Evolutionary conservation across 2,888 invertebrate genomes (phyloP).

Genomic region (Eupeodes luniger): DNA sequence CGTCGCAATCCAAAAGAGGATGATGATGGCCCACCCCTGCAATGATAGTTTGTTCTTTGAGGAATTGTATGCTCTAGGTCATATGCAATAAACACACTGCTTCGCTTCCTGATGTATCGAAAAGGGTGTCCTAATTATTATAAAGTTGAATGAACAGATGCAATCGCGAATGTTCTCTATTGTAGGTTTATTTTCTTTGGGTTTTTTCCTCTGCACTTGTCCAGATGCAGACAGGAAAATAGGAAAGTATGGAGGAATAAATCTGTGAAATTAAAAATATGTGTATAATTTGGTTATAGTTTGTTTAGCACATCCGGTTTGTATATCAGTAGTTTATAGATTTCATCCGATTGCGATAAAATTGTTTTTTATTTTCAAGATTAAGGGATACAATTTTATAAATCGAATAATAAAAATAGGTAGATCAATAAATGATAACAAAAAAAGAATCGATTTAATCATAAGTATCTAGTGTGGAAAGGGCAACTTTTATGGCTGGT

Average conservation of each 20-base stretch:
- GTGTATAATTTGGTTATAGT: slow-evolving; percentile 20
- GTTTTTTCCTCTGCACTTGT: slow-evolving; percentile 60
- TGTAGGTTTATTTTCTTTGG: slow-evolving; percentile 22
- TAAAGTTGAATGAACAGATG: slow-evolving; percentile 69
- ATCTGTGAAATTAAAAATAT: slow-evolving; percentile 42
- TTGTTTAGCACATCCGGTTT: slow-evolving; percentile 63
- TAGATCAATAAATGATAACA: neutral
- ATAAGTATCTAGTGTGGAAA: neutral
- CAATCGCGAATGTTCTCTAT: slow-evolving; percentile 40
- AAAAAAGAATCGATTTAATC: neutral
- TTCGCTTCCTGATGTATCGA: slow-evolving; percentile 21
- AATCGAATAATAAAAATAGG: neutral
- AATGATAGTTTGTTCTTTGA: slow-evolving; percentile 11
- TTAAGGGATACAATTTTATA: neutral
- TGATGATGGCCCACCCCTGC: slow-evolving; percentile 1
- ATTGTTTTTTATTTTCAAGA: neutral
- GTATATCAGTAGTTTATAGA: slow-evolving; percentile 8
- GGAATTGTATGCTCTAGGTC: slow-evolving; percentile 51
- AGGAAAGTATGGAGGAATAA: neutral
- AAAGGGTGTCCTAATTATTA: slow-evolving; percentile 65
- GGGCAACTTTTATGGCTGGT: too few relatives aligned
- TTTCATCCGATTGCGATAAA: neutral
- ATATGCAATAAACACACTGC: slow-evolving; percentile 31
- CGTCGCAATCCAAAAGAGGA: too few relatives aligned
- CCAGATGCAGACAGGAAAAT: slow-evolving; percentile 61